Percentiles rank a stretch among this genome's conserved stretches.
Conservation (phyloP, 92 coral and sea anemone species). For the Nematostella vectensis region DNA sequence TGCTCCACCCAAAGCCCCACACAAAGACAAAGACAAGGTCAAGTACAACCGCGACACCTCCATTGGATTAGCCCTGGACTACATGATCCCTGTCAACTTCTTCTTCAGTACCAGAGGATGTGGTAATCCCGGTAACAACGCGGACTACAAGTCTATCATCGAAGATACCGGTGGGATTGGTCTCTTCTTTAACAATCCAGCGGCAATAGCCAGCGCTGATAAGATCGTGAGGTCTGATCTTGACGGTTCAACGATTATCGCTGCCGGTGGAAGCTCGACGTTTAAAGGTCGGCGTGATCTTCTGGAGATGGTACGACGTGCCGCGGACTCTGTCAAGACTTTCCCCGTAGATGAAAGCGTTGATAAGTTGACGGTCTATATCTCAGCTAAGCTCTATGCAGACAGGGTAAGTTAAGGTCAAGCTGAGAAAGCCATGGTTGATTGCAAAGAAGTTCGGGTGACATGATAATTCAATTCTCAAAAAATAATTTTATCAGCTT, state of each 20-base stretch:
- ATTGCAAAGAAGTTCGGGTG: no score
- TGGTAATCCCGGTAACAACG: constrained; percentile 8
- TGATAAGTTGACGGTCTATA: constrained; percentile 39
- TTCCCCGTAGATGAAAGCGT: constrained; percentile 69
- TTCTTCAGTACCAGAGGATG: constrained; percentile 43
- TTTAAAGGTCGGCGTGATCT: constrained; percentile 11
- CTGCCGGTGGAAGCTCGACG: constrained; percentile 12
- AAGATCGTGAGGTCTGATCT: constrained; percentile 14
- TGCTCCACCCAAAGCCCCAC: constrained; percentile 50
- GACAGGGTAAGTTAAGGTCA: no score
- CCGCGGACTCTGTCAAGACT: neutral
- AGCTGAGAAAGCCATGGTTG: no score
- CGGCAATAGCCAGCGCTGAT: constrained; percentile 34
- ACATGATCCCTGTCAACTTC: constrained; percentile 48
- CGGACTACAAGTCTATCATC: constrained; percentile 13
- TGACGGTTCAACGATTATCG: constrained; percentile 36
- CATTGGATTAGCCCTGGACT: constrained; percentile 37
- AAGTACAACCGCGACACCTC: constrained; percentile 47
- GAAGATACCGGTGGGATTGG: constrained; percentile 50
- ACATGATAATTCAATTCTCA: no score
- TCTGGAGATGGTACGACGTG: constrained; percentile 1
- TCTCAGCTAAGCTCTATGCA: no score
- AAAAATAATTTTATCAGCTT: no score
- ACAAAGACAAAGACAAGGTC: no score
- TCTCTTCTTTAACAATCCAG: constrained; percentile 37